Evolutionary conservation across 1,140 invertebrate genomes (phyloP), one percentile per base, ranked within the genome.

Genomic region (Temnothorax curvispinosus): DNA sequence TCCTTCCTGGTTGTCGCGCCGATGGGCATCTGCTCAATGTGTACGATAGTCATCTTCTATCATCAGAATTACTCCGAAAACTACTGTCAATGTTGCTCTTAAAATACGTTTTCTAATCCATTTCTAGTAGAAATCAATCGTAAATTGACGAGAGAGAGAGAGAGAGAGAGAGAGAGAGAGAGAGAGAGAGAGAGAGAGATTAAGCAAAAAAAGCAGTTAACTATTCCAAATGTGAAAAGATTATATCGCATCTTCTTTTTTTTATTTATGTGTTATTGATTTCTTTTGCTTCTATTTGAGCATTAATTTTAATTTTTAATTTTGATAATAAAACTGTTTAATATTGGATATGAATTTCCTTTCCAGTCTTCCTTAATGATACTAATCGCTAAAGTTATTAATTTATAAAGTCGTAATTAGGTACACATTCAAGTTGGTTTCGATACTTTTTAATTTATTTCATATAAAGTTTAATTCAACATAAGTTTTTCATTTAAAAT

Each of bases 1-100:
- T 56, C 50, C 69, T 56, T 38, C 58, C 50, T 60, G 44, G 60
- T 88, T 47, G 41, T 87, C 52, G 58, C 60, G 21, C 13, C 47
- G 58, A 77, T 62, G 71, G 56, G 76, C 60, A 76, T 75, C 27
- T 41, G 38, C 27, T 60, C 27, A 21, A 62, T 58, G 54, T 41
- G 13, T 52, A 41, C 38, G 41, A 27, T 78, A 50, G 44, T 44
- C 13, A 62, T 5, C n/a, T 38, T 54, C 41, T 54, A 32, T 84
- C 32, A 27, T 13, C 38, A 18, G 54, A 27, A 27, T 32, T 41
- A 47, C 6, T 9, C 13, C 35, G 7, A 60, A 76, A 65, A 44
- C 5, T 44, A 15, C 11, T 15, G 41, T 32, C 38, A 27, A 82
- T 44, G 11, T 9, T 47, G 41, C 56, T 58, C 47, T 74, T 21